These are phyloP conservation scores for Tenthredo distinguenda DNA, from an alignment of 2,888 invertebrate species.

Conservation along the genomic window DNA sequence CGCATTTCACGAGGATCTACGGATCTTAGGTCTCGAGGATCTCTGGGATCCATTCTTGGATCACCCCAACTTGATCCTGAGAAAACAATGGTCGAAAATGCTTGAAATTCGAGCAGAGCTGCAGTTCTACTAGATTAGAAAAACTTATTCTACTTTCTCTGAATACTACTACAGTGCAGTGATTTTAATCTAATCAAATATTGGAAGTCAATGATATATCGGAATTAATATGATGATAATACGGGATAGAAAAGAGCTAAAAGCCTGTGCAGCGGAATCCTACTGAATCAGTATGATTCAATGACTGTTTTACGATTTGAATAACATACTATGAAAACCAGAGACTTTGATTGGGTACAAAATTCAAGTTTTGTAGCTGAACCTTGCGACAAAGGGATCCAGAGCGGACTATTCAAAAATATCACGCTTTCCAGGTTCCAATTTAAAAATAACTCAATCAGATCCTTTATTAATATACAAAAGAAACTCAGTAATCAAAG, in stretches of 20 bases:
- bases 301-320: neutral
- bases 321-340: neutral
- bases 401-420: conserved; percentile 35
- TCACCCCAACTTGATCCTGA: conserved; percentile 79
- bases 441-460: neutral
- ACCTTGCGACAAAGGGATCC: neutral
- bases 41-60: conserved; percentile 81
- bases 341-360: neutral
- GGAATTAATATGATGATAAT: neutral
- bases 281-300: neutral
- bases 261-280: conserved; percentile 16
- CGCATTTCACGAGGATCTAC: conserved; percentile 82
- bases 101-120: conserved; percentile 42
- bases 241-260: neutral
- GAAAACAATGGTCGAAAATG: conserved; percentile 23
- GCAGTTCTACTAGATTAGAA: neutral
- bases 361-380: neutral
- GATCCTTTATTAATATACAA: neutral
- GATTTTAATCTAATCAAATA: neutral
- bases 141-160: conserved; percentile 52
- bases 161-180: neutral
- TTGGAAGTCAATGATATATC: neutral
- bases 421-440: conserved; percentile 39
- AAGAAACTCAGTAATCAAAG: neutral
- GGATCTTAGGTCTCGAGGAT: conserved; percentile 80